phyloP scores from a whole-genome alignment of 2,113 vertebrate species.

The Tragulus kanchil region DNA sequence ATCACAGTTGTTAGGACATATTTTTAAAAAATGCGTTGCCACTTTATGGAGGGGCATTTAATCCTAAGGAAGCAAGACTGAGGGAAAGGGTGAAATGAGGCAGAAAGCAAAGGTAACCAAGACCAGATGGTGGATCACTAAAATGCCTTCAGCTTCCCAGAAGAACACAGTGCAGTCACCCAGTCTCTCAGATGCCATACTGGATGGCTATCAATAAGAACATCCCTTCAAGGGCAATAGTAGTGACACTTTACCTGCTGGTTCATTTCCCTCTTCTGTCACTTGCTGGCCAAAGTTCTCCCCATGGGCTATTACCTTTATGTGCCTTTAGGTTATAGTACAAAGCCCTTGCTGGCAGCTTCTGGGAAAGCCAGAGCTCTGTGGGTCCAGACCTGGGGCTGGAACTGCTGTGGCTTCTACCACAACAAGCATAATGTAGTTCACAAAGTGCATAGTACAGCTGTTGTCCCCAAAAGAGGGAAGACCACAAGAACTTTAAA shows the following conservation, averaged over 20 bases:
- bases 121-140: background rate
- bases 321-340: background rate
- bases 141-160: background rate
- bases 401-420: background rate
- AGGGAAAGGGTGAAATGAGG: background rate
- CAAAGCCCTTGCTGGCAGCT: background rate
- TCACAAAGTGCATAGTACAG: too few relatives aligned
- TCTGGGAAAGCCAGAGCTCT: background rate
- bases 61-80: background rate
- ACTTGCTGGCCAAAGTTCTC: background rate
- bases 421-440: background rate
- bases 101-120: background rate
- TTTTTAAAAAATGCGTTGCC: background rate
- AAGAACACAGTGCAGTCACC: background rate
- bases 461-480: background rate
- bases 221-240: too few relatives aligned
- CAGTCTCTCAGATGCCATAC: background rate
- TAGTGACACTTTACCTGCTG: background rate
- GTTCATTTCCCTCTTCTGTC: background rate
- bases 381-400: background rate
- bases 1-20: background rate
- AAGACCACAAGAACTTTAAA: background rate
- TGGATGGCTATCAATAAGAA: background rate
- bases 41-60: background rate
- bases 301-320: background rate